These are phyloP conservation scores for pig (Sus scrofa) DNA, from an alignment of 2,113 vertebrate species.

Conservation along the genomic window DNA sequence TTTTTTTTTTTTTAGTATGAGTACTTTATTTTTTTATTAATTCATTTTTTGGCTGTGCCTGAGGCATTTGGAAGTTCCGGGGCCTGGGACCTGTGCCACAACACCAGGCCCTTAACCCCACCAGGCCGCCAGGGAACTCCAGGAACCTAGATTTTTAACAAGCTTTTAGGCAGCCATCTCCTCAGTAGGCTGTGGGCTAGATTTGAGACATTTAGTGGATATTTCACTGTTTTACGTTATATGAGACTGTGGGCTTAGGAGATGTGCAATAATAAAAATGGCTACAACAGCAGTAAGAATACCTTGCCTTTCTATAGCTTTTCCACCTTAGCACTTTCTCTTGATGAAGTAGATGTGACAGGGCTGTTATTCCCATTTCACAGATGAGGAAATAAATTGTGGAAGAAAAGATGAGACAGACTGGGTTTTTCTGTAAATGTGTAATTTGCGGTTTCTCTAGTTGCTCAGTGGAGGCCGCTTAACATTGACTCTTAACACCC, in stretches of 20 bases:
- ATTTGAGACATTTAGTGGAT: conserved; percentile 18
- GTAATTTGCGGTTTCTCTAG: conserved; percentile 18
- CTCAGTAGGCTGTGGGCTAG: background rate
- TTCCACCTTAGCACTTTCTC: background rate
- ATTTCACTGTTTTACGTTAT: conserved; percentile 18
- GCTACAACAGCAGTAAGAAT: background rate
- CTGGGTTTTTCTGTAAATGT: background rate
- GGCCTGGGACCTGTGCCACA: no score
- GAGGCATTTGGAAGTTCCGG: no score
- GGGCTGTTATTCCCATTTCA: background rate
- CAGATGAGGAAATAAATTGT: conserved; percentile 6
- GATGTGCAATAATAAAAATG: conserved; percentile 25
- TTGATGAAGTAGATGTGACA: background rate
- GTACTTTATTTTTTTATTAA: no score
- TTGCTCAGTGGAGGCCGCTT: background rate
- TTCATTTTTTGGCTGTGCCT: no score
- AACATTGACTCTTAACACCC: background rate
- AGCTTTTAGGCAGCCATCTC: background rate
- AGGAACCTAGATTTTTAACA: conserved; percentile 42
- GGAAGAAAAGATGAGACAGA: background rate
- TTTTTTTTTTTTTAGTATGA: no score
- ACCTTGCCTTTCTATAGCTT: conserved; percentile 25
- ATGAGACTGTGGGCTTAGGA: background rate
- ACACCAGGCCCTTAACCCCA: no score
- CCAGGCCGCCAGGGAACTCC: no score